These are phyloP conservation scores for Helostoma temminkii DNA, from an alignment of 2,797 vertebrate genomes.

Conservation along the genomic window DNA sequence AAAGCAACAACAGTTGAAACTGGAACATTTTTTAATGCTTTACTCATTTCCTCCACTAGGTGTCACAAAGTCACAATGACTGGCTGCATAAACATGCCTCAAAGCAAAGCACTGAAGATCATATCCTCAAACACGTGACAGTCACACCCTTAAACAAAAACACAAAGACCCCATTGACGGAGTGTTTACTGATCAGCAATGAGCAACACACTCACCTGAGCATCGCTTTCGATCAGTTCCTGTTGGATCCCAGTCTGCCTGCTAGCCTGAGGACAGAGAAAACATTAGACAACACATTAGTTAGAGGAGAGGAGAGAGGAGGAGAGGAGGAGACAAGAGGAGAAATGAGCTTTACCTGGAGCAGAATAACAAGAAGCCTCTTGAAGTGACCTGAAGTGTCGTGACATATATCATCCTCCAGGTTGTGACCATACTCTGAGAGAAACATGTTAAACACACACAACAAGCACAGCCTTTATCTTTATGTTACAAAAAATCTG, in stretches of 20 bases:
- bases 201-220: slow-evolving; percentile 85
- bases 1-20: no score
- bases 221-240: slow-evolving; percentile 88
- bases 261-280: slow-evolving; percentile 84
- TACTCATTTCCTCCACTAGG: slow-evolving; percentile 30
- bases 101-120: no score
- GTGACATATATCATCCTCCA: slow-evolving; percentile 91
- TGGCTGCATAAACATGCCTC: neutral
- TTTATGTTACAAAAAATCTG: no score
- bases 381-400: slow-evolving; percentile 94
- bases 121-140: slow-evolving; percentile 42
- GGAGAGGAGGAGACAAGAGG: neutral
- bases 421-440: slow-evolving; percentile 87
- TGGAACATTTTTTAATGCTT: no score
- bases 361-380: slow-evolving; percentile 93
- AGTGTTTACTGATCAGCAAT: neutral
- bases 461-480: neutral
- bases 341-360: slow-evolving; percentile 86
- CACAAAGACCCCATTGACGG: slow-evolving; percentile 56
- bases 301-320: neutral
- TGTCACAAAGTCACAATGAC: neutral
- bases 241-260: slow-evolving; percentile 88
- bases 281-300: neutral
- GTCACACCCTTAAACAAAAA: slow-evolving; percentile 36
- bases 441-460: slow-evolving; percentile 19